Evolutionary conservation across 2,113 vertebrate species (phyloP).

Genomic region (Corythornis madagascariensis): DNA sequence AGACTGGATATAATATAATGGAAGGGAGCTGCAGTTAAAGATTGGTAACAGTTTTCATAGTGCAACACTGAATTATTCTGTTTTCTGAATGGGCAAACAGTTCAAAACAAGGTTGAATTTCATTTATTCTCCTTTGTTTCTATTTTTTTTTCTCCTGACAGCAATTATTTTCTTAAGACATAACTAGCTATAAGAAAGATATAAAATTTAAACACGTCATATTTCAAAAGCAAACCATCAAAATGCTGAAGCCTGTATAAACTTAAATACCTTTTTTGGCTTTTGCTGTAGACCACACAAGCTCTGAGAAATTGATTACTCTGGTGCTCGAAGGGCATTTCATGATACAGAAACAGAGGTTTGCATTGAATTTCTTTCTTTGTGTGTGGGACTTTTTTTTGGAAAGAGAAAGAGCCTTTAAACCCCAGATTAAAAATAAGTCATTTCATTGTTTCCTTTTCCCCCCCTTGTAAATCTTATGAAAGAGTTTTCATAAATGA

Average conservation of each 20-base stretch:
- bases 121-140: not conserved
- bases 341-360: slow-evolving; percentile 51
- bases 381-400: slow-evolving; percentile 21
- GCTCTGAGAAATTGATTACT: slow-evolving; percentile 42
- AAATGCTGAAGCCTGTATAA: slow-evolving; percentile 53
- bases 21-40: not conserved
- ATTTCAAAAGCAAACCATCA: slow-evolving; percentile 48
- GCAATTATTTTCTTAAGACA: slow-evolving; percentile 25
- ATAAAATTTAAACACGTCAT: slow-evolving; percentile 10
- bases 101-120: not conserved
- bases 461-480: slow-evolving; percentile 30
- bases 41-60: not conserved
- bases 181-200: not conserved
- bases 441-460: slow-evolving; percentile 55
- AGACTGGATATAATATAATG: not conserved
- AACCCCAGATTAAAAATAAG: slow-evolving; percentile 64
- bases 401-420: slow-evolving; percentile 36
- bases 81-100: not conserved
- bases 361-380: slow-evolving; percentile 57
- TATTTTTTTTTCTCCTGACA: not conserved
- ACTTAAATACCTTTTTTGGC: slow-evolving; percentile 57
- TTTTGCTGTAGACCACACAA: slow-evolving; percentile 58
- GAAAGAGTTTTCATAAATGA: slow-evolving; percentile 57
- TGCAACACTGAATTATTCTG: not conserved
- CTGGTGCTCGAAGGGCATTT: slow-evolving; percentile 44